Conservation (phyloP, 30 jellyfish, hydroid and myxozoan genomes). For the Aurelia sp. region DNA sequence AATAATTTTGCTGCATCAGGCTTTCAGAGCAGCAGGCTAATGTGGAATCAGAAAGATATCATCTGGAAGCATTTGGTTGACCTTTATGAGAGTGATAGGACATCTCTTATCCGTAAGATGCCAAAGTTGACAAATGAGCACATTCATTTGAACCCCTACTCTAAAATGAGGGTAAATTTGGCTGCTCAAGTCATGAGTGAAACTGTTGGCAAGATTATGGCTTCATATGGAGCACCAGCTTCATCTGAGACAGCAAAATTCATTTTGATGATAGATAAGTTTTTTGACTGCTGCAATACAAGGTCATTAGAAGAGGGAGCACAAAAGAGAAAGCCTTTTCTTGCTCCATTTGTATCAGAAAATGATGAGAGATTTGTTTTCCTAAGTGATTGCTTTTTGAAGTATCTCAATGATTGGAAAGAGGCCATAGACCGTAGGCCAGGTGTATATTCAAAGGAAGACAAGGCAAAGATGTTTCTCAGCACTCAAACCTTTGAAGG, state of each 20-base stretch:
- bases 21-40: background rate
- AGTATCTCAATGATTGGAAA: too few relatives aligned
- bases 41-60: conserved; percentile 2
- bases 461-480: too few relatives aligned
- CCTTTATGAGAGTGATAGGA: background rate
- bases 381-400: too few relatives aligned
- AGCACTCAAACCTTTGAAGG: too few relatives aligned
- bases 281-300: conserved; percentile 3
- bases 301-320: conserved; percentile 9
- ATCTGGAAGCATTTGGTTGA: conserved; percentile 13
- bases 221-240: background rate
- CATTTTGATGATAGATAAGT: too few relatives aligned
- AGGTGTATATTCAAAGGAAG: conserved; percentile 1
- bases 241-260: background rate
- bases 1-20: background rate
- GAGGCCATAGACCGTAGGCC: conserved; percentile 11
- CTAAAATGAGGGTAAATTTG: too few relatives aligned
- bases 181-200: conserved; percentile 10
- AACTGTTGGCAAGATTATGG: background rate
- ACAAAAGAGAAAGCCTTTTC: conserved; percentile 1
- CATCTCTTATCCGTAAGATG: too few relatives aligned
- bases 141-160: too few relatives aligned
- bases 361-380: conserved; percentile 4
- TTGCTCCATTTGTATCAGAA: background rate
- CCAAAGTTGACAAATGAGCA: too few relatives aligned